Percentiles rank a stretch among this genome's conserved stretches.
phyloP scores from a whole-genome alignment of 2,888 invertebrate genomes.

The Hermaeophaga mercurialis region DNA sequence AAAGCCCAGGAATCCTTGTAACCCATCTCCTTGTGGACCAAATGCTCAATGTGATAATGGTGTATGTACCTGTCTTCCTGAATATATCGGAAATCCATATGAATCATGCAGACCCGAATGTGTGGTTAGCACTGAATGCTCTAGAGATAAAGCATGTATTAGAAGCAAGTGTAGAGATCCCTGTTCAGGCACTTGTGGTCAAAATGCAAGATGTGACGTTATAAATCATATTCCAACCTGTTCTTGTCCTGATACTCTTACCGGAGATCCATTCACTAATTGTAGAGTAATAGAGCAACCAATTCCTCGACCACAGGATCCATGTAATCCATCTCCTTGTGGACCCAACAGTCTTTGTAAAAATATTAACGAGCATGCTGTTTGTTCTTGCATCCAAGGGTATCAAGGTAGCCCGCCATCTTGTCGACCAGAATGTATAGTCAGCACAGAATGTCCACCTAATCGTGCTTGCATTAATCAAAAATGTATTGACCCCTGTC shows the following conservation, averaged over 20 bases:
- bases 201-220: constrained; percentile 72
- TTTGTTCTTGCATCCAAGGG: constrained; percentile 61
- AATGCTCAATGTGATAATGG: constrained; percentile 72
- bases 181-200: constrained; percentile 73
- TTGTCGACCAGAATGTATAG: constrained; percentile 62
- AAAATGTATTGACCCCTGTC: constrained; percentile 64
- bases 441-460: constrained; percentile 61
- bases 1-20: constrained; percentile 63
- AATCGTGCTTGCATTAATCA: constrained; percentile 61
- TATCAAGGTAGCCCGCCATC: constrained; percentile 64
- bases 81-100: constrained; percentile 71
- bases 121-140: constrained; percentile 70
- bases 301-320: constrained; percentile 47
- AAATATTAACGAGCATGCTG: constrained; percentile 59
- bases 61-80: constrained; percentile 65
- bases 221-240: constrained; percentile 76
- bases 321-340: constrained; percentile 61
- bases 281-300: constrained; percentile 46
- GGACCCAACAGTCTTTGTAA: constrained; percentile 63
- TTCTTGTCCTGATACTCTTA: constrained; percentile 69
- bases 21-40: constrained; percentile 78
- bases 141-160: constrained; percentile 68
- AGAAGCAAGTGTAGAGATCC: constrained; percentile 73
- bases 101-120: constrained; percentile 74
- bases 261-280: constrained; percentile 62